Conservation (phyloP, 1,140 invertebrate species). For the Leptopilina boulardi region DNA sequence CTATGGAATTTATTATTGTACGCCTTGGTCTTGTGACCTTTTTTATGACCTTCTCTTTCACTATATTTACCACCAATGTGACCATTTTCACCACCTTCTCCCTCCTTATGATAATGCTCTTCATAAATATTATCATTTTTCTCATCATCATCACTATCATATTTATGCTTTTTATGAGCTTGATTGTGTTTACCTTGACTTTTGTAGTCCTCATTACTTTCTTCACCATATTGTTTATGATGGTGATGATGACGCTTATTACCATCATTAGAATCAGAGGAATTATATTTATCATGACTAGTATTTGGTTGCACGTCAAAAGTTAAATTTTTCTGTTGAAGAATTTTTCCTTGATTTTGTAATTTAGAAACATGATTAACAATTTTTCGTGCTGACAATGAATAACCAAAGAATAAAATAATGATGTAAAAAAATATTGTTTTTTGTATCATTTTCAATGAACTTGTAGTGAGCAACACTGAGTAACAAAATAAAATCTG, state of each 20-base stretch:
- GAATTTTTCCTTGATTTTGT: not conserved
- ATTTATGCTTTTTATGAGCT: constrained; percentile 83
- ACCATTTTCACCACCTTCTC: constrained; percentile 85
- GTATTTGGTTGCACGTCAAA: constrained; percentile 72
- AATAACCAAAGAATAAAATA: not conserved
- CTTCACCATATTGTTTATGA: constrained; percentile 80
- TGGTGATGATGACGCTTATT: constrained; percentile 80
- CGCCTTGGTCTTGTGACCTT: constrained; percentile 84
- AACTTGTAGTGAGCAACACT: not conserved
- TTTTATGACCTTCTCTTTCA: constrained; percentile 88
- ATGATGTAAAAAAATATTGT: not conserved
- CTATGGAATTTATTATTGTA: constrained; percentile 88
- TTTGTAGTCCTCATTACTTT: constrained; percentile 81
- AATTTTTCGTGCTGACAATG: not conserved
- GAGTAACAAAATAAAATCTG: too few relatives aligned
- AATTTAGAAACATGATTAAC: not conserved
- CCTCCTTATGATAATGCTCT: constrained; percentile 80
- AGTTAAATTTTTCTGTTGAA: too few relatives aligned
- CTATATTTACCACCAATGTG: constrained; percentile 85
- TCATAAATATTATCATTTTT: constrained; percentile 87
- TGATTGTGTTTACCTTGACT: constrained; percentile 83
- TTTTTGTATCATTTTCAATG: not conserved
- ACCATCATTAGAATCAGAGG: constrained; percentile 80
- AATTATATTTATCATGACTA: constrained; percentile 74
- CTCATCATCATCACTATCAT: constrained; percentile 84